These are phyloP conservation scores for Cynoglossus semilaevis DNA, from an alignment of 2,113 vertebrate species.

Conservation along the genomic window DNA sequence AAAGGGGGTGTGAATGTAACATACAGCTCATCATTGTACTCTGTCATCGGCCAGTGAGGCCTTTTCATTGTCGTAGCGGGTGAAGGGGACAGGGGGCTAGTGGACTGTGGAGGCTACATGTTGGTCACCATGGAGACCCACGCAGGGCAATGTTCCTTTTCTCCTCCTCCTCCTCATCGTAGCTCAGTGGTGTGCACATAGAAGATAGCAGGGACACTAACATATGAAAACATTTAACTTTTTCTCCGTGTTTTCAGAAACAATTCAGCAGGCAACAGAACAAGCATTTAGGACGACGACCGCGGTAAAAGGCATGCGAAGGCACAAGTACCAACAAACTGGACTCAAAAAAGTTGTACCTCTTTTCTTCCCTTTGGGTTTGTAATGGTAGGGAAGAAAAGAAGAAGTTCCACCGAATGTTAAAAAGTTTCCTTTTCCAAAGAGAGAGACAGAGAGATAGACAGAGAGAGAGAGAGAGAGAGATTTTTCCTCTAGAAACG, in stretches of 20 bases:
- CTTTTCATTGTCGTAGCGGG: slow-evolving; percentile 45
- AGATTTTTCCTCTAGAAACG: slow-evolving; percentile 32
- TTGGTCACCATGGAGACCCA: slow-evolving; percentile 58
- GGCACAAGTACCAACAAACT: slow-evolving; percentile 74
- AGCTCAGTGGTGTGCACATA: slow-evolving; percentile 56
- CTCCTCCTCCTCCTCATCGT: slow-evolving; percentile 29
- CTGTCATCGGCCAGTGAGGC: slow-evolving; percentile 44
- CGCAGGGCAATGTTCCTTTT: slow-evolving; percentile 33
- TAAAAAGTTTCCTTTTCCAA: slow-evolving; percentile 75
- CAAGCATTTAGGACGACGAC: slow-evolving; percentile 62
- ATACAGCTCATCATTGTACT: slow-evolving; percentile 62
- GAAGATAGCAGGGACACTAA: slow-evolving; percentile 55
- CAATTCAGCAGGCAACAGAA: slow-evolving; percentile 78
- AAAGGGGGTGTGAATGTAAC: slow-evolving; percentile 46
- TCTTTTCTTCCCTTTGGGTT: slow-evolving; percentile 54
- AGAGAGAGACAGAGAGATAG: slow-evolving; percentile 45
- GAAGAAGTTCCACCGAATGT: slow-evolving; percentile 53
- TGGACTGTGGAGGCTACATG: slow-evolving; percentile 57
- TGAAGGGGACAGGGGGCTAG: slow-evolving; percentile 1
- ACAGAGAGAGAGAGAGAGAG: slow-evolving; percentile 56
- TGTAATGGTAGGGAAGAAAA: slow-evolving; percentile 42
- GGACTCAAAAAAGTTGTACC: slow-evolving; percentile 50
- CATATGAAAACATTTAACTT: slow-evolving; percentile 60
- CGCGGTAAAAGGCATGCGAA: slow-evolving; percentile 71
- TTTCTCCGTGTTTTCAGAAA: slow-evolving; percentile 52